These are phyloP conservation scores for Chaetodon auriga DNA, from an alignment of 2,113 vertebrate genomes.

Conservation along the genomic window DNA sequence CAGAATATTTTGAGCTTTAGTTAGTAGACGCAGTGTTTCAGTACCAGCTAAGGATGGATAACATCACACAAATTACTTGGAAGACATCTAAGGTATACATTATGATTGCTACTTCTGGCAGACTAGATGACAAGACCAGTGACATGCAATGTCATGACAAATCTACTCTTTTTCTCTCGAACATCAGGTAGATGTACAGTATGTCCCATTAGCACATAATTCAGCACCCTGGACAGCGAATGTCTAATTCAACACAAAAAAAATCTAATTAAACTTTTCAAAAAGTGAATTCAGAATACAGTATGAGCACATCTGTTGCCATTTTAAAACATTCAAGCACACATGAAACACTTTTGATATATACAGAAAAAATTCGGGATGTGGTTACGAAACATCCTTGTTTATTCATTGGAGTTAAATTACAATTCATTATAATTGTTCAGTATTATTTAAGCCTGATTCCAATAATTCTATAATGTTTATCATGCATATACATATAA, in stretches of 20 bases:
- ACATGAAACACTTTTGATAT: background rate
- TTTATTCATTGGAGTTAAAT: background rate
- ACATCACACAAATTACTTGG: background rate
- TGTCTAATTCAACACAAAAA: conserved; percentile 40
- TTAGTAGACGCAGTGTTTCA: background rate
- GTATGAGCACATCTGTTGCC: background rate
- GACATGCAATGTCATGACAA: background rate
- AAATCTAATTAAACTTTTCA: background rate
- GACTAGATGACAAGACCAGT: background rate
- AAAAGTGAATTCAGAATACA: conserved; percentile 5
- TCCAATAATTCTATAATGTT: too few relatives aligned
- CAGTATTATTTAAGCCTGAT: too few relatives aligned
- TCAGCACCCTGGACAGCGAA: conserved; percentile 79
- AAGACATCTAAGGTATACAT: background rate
- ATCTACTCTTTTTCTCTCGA: background rate
- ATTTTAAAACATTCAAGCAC: background rate
- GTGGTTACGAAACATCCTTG: background rate
- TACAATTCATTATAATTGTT: background rate
- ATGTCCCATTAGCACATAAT: conserved; percentile 37
- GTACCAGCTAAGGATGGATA: background rate
- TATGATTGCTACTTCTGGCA: background rate
- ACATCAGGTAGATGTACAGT: background rate
- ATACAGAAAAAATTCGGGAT: background rate
- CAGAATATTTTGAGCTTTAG: background rate
- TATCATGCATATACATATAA: too few relatives aligned